Percentiles rank a stretch among this genome's conserved stretches.
Conservation (phyloP, 30 jellyfish, hydroid and myxozoan species). For the Turritopsis rubra region DNA sequence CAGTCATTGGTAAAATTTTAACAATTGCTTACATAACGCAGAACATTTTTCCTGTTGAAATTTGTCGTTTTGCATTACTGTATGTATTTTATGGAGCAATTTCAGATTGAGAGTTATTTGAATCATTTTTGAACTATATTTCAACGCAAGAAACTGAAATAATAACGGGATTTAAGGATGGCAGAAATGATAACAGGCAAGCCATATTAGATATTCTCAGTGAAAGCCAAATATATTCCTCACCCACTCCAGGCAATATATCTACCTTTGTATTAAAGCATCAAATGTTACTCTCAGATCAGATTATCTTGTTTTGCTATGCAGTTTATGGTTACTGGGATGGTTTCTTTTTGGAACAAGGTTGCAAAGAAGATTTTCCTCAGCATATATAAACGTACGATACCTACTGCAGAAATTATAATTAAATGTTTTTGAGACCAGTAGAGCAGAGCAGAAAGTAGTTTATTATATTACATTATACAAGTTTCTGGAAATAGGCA, state of each 20-base stretch:
- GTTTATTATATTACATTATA: too few species aligned
- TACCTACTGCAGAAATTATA: background rate
- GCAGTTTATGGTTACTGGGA: background rate
- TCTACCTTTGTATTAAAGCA: background rate
- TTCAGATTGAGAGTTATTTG: background rate
- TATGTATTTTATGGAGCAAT: background rate
- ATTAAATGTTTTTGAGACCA: constrained; percentile 1
- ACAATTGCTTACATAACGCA: background rate
- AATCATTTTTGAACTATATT: background rate
- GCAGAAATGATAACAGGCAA: background rate
- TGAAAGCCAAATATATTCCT: background rate
- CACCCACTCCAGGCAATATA: background rate
- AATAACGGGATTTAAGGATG: background rate
- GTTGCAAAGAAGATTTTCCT: background rate
- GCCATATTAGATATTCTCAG: background rate
- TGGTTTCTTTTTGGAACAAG: background rate
- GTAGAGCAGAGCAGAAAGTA: background rate
- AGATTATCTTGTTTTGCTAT: background rate
- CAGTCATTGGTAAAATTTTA: background rate
- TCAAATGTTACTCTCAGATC: background rate
- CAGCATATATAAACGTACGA: constrained; percentile 5
- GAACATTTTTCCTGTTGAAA: background rate
- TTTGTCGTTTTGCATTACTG: background rate
- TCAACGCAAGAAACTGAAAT: background rate
- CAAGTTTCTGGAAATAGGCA: too few species aligned